Conservation (phyloP, 92 coral and sea anemone genomes). For the Palythoa grandis region DNA sequence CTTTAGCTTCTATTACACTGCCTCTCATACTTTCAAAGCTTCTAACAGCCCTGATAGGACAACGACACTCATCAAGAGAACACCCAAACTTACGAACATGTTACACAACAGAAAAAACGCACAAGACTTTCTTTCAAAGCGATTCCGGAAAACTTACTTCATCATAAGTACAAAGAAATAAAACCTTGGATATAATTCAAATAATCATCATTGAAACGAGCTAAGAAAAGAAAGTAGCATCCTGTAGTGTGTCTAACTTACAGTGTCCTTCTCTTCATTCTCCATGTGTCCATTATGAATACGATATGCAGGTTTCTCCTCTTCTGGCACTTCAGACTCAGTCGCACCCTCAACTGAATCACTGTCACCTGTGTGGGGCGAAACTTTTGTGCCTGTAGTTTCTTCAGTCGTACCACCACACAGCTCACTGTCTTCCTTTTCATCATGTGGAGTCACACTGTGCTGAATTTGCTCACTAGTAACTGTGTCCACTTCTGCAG, state of each 20-base stretch:
- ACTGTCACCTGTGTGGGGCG: background rate
- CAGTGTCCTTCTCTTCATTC: slow-evolving; percentile 15
- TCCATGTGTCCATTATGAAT: background rate
- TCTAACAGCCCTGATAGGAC: too few relatives aligned
- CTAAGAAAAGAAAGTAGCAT: background rate
- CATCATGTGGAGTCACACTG: background rate
- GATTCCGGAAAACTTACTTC: too few relatives aligned
- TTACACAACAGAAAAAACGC: too few relatives aligned
- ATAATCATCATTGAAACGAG: too few relatives aligned
- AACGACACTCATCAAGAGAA: too few relatives aligned
- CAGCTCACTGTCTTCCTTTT: background rate
- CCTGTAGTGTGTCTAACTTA: background rate
- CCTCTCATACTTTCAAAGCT: too few relatives aligned
- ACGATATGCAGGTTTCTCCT: slow-evolving; percentile 10
- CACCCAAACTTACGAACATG: too few relatives aligned
- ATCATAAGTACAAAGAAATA: too few relatives aligned
- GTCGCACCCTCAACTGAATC: background rate
- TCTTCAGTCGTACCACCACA: background rate
- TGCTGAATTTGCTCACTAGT: background rate
- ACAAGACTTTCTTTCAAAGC: too few relatives aligned
- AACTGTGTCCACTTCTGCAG: background rate
- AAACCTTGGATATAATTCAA: too few relatives aligned
- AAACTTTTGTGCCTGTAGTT: background rate
- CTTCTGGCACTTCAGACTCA: background rate
- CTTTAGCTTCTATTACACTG: too few relatives aligned